phyloP scores from a whole-genome alignment of 2,113 vertebrate genomes.

The Dromas ardeola region DNA sequence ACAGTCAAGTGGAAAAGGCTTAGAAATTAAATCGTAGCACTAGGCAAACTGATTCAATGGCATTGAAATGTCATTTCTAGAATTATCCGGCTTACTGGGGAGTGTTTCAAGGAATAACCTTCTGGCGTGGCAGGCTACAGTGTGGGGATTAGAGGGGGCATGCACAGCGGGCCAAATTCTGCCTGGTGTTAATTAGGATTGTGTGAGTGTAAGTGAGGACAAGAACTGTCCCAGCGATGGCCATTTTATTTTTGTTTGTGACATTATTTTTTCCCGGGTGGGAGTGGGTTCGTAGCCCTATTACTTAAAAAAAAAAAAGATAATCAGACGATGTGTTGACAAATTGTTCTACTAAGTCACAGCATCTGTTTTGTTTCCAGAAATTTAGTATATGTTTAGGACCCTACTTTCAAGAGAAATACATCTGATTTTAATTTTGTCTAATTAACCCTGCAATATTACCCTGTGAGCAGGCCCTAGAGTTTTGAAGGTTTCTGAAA shows the following conservation, averaged over 20 bases:
- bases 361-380: neutral
- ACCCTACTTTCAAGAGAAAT: neutral
- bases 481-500: neutral
- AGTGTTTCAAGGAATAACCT: constrained; percentile 62
- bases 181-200: constrained; percentile 6
- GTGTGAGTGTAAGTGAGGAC: neutral
- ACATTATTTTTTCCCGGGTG: neutral
- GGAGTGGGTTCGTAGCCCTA: neutral
- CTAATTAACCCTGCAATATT: neutral
- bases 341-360: neutral
- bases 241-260: neutral
- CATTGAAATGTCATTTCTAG: constrained; percentile 61
- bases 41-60: constrained; percentile 10
- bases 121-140: neutral
- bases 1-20: neutral
- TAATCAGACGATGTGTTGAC: neutral
- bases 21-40: neutral
- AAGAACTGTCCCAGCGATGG: neutral
- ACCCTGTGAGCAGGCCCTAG: neutral
- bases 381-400: neutral
- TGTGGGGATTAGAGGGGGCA: neutral
- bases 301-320: neutral
- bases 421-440: neutral
- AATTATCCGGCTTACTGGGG: constrained; percentile 47
- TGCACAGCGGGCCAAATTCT: neutral